phyloP scores from a whole-genome alignment of 2,113 vertebrate genomes.

The Cephalophus harveyi region DNA sequence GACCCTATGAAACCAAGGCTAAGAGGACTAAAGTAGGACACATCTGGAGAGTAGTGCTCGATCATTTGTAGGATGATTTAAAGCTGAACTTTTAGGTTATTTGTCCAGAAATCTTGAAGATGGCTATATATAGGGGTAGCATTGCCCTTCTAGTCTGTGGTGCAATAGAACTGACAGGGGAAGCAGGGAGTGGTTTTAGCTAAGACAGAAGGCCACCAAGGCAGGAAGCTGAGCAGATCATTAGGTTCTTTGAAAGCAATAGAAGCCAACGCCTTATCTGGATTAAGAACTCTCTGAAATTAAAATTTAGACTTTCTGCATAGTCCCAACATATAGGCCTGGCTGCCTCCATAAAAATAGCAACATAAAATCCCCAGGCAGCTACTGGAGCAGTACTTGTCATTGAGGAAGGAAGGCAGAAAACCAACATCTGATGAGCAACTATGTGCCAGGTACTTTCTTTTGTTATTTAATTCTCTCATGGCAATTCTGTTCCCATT shows the following conservation, averaged over 20 bases:
- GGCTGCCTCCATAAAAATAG: not conserved
- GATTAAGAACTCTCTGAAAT: not conserved
- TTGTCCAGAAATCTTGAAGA: not conserved
- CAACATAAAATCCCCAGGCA: not conserved
- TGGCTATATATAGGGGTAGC: not conserved
- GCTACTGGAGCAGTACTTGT: not conserved
- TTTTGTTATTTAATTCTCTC: not conserved
- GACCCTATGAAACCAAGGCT: not conserved
- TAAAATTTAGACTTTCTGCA: not conserved
- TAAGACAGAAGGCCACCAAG: not conserved
- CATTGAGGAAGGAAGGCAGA: conserved; percentile 15
- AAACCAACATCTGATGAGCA: not conserved
- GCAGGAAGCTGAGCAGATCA: not conserved
- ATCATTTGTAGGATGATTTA: not conserved
- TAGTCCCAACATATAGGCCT: not conserved
- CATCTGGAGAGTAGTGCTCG: not conserved
- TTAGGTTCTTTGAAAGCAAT: not conserved
- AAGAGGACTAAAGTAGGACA: not conserved
- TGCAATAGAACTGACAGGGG: not conserved
- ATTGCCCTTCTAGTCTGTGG: not conserved
- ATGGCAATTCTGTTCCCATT: not conserved
- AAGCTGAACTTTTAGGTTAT: not conserved
- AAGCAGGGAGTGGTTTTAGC: not conserved
- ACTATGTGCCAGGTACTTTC: not conserved
- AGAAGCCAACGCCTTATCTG: not conserved